phyloP scores from a whole-genome alignment of 1,140 invertebrate species.

The Eciton burchellii region DNA sequence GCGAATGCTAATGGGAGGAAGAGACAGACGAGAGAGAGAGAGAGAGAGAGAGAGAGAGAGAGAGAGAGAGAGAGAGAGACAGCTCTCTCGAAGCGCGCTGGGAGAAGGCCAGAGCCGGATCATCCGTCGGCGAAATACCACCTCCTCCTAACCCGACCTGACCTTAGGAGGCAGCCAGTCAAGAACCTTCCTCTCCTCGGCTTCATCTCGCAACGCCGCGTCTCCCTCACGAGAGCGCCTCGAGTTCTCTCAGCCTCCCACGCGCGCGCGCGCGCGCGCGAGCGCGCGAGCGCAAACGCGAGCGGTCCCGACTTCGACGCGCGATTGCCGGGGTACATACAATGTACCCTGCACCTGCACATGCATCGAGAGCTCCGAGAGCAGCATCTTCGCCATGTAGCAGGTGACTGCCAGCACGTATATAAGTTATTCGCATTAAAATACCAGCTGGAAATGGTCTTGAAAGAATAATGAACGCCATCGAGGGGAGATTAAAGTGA shows the following conservation, averaged over 20 bases:
- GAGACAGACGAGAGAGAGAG: conserved; percentile 66
- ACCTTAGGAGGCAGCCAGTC: conserved; percentile 58
- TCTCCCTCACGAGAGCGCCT: conserved; percentile 26
- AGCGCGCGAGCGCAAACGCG: background rate
- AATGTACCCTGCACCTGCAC: conserved; percentile 74
- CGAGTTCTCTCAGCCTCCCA: conserved; percentile 52
- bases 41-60: conserved; percentile 66
- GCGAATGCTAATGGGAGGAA: conserved; percentile 76
- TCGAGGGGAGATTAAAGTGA: conserved; percentile 58
- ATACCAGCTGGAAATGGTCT: conserved; percentile 57
- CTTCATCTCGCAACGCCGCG: conserved; percentile 1
- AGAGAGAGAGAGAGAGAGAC: conserved; percentile 38
- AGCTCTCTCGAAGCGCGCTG: conserved; percentile 14
- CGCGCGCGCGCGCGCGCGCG: conserved; percentile 5
- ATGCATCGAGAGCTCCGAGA: conserved; percentile 51
- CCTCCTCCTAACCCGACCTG: conserved; percentile 51
- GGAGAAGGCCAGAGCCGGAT: conserved; percentile 59
- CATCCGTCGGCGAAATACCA: conserved; percentile 60
- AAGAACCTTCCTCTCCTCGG: conserved; percentile 50
- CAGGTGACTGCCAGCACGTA: conserved; percentile 72
- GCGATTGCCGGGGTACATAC: conserved; percentile 51
- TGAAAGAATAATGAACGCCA: conserved; percentile 68
- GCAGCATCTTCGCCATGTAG: conserved; percentile 67
- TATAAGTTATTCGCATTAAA: conserved; percentile 74
- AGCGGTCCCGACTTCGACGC: conserved; percentile 59